Evolutionary conservation across 1,140 invertebrate genomes (phyloP), one percentile per base, ranked within the genome.

Genomic region (Ceratina calcarata): DNA sequence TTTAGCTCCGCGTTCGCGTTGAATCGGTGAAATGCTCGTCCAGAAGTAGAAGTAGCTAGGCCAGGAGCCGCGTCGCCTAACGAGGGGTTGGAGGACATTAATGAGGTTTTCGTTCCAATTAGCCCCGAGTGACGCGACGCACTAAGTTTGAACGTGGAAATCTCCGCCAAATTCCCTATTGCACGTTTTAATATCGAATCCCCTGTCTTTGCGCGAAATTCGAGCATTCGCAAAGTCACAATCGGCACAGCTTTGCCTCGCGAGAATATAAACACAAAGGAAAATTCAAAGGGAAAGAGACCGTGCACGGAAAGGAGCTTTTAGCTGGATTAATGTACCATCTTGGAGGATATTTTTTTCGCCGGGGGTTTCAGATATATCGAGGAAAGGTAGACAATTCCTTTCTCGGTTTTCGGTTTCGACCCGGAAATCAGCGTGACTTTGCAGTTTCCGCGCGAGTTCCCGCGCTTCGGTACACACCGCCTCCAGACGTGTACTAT

Each of bases 291-390:
- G 24, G 10, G 49, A 49, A 0, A 73, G 58, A 57, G 24, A 55
- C 49, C 55, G 62, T 51, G 65, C 76, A 57, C 49, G 51, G 51
- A 72, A 79, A 72, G 51, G 72, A 86, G 89, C 90, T 91, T 91
- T 92, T 91, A 91, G 90, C 84, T 78, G 89, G 85, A 91, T 92
- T 92, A 91, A 90, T 89, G 80, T 75, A 71, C 79, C 74, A 32
- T 16, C 20, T 55, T 51, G 24, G 32, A 6, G 6, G 67, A 18
- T n/a, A n/a, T 24, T 20, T 45, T 55, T 51, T 71, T 32, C 2
- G 3, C 18, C 32, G 24, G 4, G 32, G 0, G 6, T 15, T 22
- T 45, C 7, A 22, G 65, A n/a, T n/a, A 57, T 37, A 18, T 68
- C 15, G 64, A n/a, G n/a, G 49, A 27, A 18, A 1, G 24, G 22